Conservation (phyloP, 2,888 invertebrate species). For the Steromphala cineraria region DNA sequence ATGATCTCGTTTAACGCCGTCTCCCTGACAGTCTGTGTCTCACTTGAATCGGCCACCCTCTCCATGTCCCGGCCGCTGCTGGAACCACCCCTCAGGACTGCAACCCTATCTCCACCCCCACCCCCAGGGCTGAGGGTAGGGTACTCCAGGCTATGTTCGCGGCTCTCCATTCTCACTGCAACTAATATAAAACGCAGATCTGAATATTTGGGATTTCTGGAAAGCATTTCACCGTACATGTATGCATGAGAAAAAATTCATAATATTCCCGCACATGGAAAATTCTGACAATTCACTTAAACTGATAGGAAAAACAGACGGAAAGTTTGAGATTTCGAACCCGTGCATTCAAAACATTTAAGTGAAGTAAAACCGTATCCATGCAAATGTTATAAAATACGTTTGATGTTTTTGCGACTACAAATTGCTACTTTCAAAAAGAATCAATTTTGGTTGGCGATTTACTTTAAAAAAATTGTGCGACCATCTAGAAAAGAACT, state of each 20-base stretch:
- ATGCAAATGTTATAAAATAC: not conserved
- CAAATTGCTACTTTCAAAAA: not conserved
- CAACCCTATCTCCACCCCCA: not conserved
- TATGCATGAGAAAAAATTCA: no score
- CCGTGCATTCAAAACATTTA: no score
- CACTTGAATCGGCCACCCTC: not conserved
- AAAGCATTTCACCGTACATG: not conserved
- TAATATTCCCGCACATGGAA: not conserved
- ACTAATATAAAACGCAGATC: not conserved
- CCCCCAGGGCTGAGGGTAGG: not conserved
- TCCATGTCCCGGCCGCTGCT: not conserved
- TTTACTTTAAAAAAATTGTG: no score
- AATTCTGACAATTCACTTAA: no score
- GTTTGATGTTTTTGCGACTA: no score
- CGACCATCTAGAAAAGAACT: no score
- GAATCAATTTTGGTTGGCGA: no score
- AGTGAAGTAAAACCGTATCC: not conserved
- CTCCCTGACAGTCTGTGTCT: not conserved
- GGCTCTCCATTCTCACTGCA: constrained; percentile 6
- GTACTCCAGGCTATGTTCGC: not conserved
- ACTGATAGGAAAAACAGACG: no score
- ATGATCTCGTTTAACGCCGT: not conserved
- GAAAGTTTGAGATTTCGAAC: no score
- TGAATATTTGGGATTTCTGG: not conserved
- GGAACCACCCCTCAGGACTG: not conserved